Evolutionary conservation across 2,113 vertebrate species (phyloP).

Genomic region (Zosterops borbonicus): DNA sequence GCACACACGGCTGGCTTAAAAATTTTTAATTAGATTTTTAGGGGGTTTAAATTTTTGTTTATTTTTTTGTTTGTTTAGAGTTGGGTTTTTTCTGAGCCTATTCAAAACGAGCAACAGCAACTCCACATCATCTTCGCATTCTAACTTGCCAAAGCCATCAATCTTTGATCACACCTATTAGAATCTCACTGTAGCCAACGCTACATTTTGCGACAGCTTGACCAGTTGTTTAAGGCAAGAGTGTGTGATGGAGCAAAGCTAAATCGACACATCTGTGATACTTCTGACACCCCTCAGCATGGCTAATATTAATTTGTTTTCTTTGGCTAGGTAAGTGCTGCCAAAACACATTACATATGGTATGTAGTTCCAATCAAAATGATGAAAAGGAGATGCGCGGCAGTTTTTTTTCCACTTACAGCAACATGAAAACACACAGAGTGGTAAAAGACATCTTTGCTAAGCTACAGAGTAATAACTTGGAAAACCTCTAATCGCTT

Average conservation of each 20-base stretch:
- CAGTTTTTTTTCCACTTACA: not conserved
- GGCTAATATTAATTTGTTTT: slow-evolving; percentile 82
- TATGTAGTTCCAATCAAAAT: slow-evolving; percentile 72
- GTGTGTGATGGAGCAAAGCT: slow-evolving; percentile 70
- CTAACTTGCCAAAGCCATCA: slow-evolving; percentile 54
- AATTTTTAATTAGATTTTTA: not conserved
- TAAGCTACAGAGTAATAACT: slow-evolving; percentile 11
- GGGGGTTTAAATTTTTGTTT: not conserved
- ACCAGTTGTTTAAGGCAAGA: slow-evolving; percentile 72
- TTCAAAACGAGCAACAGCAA: slow-evolving; percentile 32
- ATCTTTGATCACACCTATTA: slow-evolving; percentile 69
- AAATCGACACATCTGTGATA: slow-evolving; percentile 75
- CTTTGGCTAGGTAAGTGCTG: slow-evolving; percentile 78
- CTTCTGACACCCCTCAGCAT: slow-evolving; percentile 74
- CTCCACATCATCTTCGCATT: slow-evolving; percentile 40
- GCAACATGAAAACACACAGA: slow-evolving; percentile 36
- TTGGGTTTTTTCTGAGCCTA: not conserved
- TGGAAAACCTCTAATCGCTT: not conserved
- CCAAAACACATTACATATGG: slow-evolving; percentile 73
- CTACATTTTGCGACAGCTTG: slow-evolving; percentile 64
- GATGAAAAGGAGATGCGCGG: slow-evolving; percentile 61
- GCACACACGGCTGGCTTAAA: not conserved
- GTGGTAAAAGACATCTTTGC: not conserved
- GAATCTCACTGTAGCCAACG: slow-evolving; percentile 46
- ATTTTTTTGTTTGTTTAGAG: not conserved